Conservation (phyloP, 1,140 invertebrate species). For the Cotesia typhae region DNA sequence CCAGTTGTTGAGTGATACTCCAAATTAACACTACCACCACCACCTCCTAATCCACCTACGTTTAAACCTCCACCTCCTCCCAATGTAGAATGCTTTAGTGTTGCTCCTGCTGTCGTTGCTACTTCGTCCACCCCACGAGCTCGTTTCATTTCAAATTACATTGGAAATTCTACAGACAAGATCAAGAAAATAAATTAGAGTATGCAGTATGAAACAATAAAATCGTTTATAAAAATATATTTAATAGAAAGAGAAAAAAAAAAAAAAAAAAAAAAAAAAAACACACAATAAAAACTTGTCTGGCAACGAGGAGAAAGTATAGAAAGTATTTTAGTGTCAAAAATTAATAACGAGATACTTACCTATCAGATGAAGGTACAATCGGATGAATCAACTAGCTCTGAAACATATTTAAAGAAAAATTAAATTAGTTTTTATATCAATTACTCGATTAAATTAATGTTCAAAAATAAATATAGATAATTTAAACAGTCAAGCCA, state of each 20-base stretch:
- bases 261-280: background rate
- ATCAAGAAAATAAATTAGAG: constrained; percentile 26
- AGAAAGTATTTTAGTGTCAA: constrained; percentile 5
- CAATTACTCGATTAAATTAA: background rate
- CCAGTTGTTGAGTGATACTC: constrained; percentile 58
- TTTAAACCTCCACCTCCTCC: constrained; percentile 54
- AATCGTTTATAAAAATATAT: background rate
- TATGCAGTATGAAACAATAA: no score
- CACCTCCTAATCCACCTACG: constrained; percentile 47
- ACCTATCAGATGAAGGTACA: constrained; percentile 40
- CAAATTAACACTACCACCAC: constrained; percentile 46
- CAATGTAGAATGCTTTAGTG: constrained; percentile 60
- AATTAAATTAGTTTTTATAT: constrained; percentile 18
- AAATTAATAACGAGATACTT: constrained; percentile 16
- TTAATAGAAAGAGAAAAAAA: background rate
- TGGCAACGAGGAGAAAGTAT: constrained; percentile 15
- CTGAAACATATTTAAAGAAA: constrained; percentile 30
- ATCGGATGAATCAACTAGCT: constrained; percentile 36
- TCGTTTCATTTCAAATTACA: constrained; percentile 75
- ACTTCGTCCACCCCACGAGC: constrained; percentile 70
- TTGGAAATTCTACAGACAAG: constrained; percentile 63
- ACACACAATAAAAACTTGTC: background rate
- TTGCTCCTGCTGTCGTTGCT: constrained; percentile 65
- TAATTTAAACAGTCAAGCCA: background rate
- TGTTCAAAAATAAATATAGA: background rate